Base-by-base conservation (phyloP, 2,797 vertebrate species). In the Spinibarbus caldwelli region DNA sequence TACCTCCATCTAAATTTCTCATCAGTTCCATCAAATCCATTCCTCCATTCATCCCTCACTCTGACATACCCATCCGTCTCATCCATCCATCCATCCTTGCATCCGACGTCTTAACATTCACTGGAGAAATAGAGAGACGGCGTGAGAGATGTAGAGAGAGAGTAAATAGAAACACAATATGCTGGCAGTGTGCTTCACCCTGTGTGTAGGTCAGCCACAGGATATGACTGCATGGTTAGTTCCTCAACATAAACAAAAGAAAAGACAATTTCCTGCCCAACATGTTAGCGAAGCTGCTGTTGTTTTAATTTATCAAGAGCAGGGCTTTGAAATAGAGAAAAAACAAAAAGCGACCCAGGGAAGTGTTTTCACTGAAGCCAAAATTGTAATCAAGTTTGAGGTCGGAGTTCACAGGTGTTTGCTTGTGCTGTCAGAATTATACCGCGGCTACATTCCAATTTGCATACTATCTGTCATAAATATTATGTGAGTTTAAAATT, bases 361-460 rank as follows among this genome's bases (percentile, higher is more conserved):
- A 88, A 82, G 76, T 12, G 45, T 66, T 67, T n/a, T 45, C 5
- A 36, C 64, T 19, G 62, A 23, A 76, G 70, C 49, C 71, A 80
- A 84, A 87, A 85, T 85, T 86, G 54, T 86, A 88, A 81, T 87
- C 64, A 85, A 66, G 62, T 85, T 71, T 66, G 52, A 76, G 85
- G 62, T 75, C 72, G 83, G 47, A 83, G 88, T 77, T 86, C 88
- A 86, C 79, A 87, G 78, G 82, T 86, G 85, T 87, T 85, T 78
- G 5, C 31, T 78, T 62, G 21, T 34, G 26, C 76, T 85, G 73
- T 77, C 80, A 86, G 64, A 77, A 78, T 82, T 82, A 43, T 52
- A 83, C 78, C 2, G 6, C 21, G n/a, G 82, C 73, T 83, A 76
- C 73, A 83, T 83, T 82, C 75, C 78, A 79, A 88, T 87, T 64